Percentiles rank a stretch among this genome's conserved stretches.
Evolutionary conservation across 2,888 invertebrate genomes (phyloP).

Genomic region (Acanthococcus lagerstroemiae): DNA sequence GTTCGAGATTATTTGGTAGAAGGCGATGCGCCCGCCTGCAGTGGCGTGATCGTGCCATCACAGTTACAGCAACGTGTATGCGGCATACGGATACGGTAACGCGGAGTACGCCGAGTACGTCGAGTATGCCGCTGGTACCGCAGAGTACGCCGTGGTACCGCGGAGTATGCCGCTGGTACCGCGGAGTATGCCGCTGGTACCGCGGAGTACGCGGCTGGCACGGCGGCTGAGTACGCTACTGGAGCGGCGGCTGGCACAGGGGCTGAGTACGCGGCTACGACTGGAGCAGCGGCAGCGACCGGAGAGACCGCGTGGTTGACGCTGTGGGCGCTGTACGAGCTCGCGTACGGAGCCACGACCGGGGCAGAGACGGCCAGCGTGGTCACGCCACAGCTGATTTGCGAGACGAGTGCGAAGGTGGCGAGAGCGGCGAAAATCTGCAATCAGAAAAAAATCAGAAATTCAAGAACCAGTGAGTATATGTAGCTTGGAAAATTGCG

Average conservation of each 20-base stretch:
- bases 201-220: neutral
- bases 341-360: conserved; percentile 63
- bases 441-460: neutral
- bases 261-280: conserved; percentile 4
- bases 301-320: conserved; percentile 67
- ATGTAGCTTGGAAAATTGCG: too few species aligned
- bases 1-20: too few species aligned
- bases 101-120: conserved; percentile 3
- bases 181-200: neutral
- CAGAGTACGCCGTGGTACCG: conserved; percentile 11
- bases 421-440: conserved; percentile 6
- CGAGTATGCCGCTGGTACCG: neutral
- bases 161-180: conserved; percentile 18
- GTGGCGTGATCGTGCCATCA: too few species aligned
- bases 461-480: too few species aligned
- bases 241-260: conserved; percentile 27
- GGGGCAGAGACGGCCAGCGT: conserved; percentile 41
- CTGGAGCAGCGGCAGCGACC: conserved; percentile 46
- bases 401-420: conserved; percentile 8
- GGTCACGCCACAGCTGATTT: neutral
- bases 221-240: conserved; percentile 3
- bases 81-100: conserved; percentile 27
- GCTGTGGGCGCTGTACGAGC: conserved; percentile 62
- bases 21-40: too few species aligned
- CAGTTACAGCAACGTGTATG: neutral